Evolutionary conservation across 2,888 invertebrate genomes (phyloP), one percentile per base, ranked within the genome.

Genomic region (Sussaba pulchella): DNA sequence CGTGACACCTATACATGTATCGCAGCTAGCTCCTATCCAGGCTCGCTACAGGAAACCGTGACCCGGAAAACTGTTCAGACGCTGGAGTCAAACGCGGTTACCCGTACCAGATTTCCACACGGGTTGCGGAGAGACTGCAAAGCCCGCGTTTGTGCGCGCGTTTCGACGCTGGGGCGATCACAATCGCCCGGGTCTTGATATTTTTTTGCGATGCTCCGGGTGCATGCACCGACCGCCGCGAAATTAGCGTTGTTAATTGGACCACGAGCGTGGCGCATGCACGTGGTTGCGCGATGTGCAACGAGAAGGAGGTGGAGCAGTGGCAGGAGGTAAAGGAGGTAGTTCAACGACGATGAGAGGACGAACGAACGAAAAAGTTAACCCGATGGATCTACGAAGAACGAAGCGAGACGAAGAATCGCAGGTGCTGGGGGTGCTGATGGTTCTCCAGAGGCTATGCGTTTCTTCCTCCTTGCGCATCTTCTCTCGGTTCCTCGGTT

Each of bases 181-280:
- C 76, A 76, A 76, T 80, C 78, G 69, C 66, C n/a, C 59, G 59
- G 70, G 75, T 74, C 79, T 71, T 71, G 71, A 54, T 71, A 77
- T 71, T n/a, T 75, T 75, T 41, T 75, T 71, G 47, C 61, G 21
- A 17, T 45, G 50, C 64, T 64, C 39, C 61, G 47, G 74, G 31
- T 66, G 79, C 72, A 76, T 63, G 75, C 64, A 54, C 54, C 63
- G 66, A 64, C 67, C 70, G 69, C 64, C 67, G 72, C 71, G 82
- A 85, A 86, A 86, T 85, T 85, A 83, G 82, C 75, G 84, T 85
- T 75, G 83, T 85, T 85, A 86, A 86, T 86, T 86, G 85, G 86
- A 81, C 77, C 67, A 57, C 69, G 80, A 79, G 81, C 75, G 66
- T 74, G 79, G 75, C 73, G 82, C 82, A 84, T 79, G 77, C 76